These are phyloP conservation scores for Zygogramma bicolorata DNA, from an alignment of 2,888 invertebrate species.

Conservation along the genomic window DNA sequence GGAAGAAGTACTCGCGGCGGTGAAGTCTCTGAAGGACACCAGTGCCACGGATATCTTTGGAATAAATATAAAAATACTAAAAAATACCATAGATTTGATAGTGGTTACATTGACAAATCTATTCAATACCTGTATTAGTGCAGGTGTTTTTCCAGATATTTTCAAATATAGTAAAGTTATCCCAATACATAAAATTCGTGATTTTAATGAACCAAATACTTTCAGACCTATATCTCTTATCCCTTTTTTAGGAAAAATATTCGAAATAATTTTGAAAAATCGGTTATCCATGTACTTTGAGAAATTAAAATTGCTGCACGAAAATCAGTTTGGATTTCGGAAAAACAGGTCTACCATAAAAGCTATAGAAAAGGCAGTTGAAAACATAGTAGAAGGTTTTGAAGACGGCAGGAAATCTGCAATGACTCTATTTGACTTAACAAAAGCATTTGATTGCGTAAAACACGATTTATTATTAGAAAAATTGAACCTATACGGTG, in stretches of 20 bases:
- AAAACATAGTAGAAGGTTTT: constrained; percentile 11
- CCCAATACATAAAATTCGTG: not conserved
- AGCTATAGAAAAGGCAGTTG: constrained; percentile 8
- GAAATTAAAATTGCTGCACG: not conserved
- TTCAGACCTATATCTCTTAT: not conserved
- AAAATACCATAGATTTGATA: constrained; percentile 12
- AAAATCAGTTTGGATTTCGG: no score
- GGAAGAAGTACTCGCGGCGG: not conserved
- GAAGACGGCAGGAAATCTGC: constrained; percentile 8
- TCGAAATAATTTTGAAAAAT: not conserved
- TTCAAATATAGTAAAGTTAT: constrained; percentile 4
- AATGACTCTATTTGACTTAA: constrained; percentile 11
- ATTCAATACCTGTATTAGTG: constrained; percentile 13
- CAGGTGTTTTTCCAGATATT: constrained; percentile 11
- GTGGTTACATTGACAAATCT: constrained; percentile 9
- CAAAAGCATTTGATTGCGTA: constrained; percentile 8
- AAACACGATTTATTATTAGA: no score
- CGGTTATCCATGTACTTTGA: not conserved
- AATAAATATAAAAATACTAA: not conserved
- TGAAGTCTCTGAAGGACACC: constrained; percentile 5
- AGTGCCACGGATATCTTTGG: constrained; percentile 7
- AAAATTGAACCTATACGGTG: no score
- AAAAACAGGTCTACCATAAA: constrained; percentile 7
- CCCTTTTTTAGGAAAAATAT: not conserved
- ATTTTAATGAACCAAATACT: not conserved